These are phyloP conservation scores for Dolomedes plantarius DNA, from an alignment of 2,888 invertebrate genomes.

Conservation along the genomic window DNA sequence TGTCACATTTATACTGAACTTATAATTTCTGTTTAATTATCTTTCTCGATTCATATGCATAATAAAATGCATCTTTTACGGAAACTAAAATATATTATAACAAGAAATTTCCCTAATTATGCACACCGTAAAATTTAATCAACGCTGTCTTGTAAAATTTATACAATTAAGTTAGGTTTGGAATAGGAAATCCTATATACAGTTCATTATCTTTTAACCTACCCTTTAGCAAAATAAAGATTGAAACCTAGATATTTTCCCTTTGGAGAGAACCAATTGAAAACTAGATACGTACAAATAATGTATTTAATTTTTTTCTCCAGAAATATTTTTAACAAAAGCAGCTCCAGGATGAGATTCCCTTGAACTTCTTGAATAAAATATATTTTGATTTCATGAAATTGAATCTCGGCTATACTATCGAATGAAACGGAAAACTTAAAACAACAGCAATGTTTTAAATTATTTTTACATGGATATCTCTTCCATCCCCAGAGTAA, in stretches of 20 bases:
- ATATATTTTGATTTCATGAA: neutral
- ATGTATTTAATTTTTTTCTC: neutral
- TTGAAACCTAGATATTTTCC: neutral
- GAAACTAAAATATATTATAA: too few species aligned
- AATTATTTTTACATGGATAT: too few species aligned
- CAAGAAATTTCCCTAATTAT: too few species aligned
- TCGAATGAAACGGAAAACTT: neutral
- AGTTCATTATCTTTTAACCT: neutral
- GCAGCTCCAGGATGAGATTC: neutral
- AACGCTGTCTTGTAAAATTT: too few species aligned
- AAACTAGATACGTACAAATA: neutral
- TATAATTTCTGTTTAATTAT: too few species aligned
- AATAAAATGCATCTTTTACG: too few species aligned
- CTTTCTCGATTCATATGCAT: too few species aligned
- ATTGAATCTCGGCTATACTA: neutral
- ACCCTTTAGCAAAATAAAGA: neutral
- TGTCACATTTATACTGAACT: too few species aligned
- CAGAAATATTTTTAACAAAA: neutral
- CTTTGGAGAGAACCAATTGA: neutral
- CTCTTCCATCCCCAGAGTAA: too few species aligned
- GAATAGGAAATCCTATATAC: neutral
- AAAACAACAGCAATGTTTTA: too few species aligned
- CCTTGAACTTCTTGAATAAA: neutral
- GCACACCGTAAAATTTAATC: too few species aligned
- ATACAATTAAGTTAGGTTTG: too few species aligned